phyloP scores from a whole-genome alignment of 2,888 invertebrate genomes.

The Hypolimnas misippus region DNA sequence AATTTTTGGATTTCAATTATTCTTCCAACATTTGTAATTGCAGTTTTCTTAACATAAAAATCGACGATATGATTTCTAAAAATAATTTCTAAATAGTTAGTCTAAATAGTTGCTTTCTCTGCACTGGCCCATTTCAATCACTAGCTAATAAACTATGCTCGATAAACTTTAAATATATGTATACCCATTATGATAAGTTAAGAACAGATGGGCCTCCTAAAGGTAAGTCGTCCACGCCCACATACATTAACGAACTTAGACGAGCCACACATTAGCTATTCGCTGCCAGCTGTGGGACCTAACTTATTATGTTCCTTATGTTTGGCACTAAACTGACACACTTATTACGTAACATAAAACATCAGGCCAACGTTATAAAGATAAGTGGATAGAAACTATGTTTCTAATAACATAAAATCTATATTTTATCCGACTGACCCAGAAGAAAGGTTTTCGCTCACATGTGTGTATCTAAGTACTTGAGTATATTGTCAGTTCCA shows the following conservation, averaged over 20 bases:
- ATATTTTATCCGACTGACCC: too few relatives aligned
- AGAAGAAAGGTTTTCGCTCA: too few relatives aligned
- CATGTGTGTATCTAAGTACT: too few relatives aligned
- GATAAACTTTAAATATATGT: neutral
- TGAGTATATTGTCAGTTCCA: too few relatives aligned
- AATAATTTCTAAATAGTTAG: too few relatives aligned
- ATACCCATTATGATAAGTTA: neutral
- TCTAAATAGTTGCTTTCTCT: too few relatives aligned
- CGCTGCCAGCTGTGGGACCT: neutral
- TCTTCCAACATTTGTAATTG: too few relatives aligned
- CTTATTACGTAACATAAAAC: neutral
- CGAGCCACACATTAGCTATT: neutral
- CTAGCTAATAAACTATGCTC: neutral
- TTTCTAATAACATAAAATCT: too few relatives aligned
- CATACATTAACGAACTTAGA: neutral
- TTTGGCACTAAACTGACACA: neutral
- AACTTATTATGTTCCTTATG: slow-evolving; percentile 1
- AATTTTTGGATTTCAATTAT: too few relatives aligned
- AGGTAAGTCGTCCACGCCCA: neutral
- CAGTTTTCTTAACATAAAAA: too few relatives aligned
- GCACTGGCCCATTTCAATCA: neutral
- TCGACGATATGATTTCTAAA: too few relatives aligned
- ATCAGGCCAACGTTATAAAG: neutral
- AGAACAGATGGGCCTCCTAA: neutral
- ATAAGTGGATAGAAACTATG: neutral